Evolutionary conservation across 23 tunicate genomes (phyloP).

Genomic region (Aplidium turbinatum): DNA sequence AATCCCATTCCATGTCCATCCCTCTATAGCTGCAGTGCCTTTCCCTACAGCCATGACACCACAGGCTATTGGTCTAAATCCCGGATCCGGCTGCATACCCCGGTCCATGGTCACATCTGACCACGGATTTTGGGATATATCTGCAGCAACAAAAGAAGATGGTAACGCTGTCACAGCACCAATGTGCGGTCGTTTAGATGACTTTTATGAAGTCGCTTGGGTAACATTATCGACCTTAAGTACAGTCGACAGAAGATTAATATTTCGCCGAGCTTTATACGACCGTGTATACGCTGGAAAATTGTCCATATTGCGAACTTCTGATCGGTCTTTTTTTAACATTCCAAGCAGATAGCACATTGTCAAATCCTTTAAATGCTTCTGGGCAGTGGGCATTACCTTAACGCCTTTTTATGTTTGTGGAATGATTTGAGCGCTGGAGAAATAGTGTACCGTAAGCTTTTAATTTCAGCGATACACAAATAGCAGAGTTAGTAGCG

Average conservation of each 20-base stretch:
- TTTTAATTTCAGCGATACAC: too few species aligned
- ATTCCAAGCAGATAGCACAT: constrained; percentile 48
- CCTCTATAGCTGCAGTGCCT: not conserved
- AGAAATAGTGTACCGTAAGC: too few species aligned
- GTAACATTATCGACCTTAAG: constrained; percentile 1
- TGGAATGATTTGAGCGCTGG: too few species aligned
- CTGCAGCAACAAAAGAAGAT: constrained; percentile 6
- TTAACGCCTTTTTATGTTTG: too few species aligned
- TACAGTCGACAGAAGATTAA: not conserved
- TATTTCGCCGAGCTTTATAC: constrained; percentile 27
- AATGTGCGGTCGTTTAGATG: constrained; percentile 51
- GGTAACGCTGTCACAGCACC: constrained; percentile 47
- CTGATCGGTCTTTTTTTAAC: constrained; percentile 45
- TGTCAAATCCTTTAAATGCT: too few species aligned
- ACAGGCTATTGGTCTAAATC: too few species aligned
- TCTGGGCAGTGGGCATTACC: too few species aligned
- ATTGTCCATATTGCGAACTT: constrained; percentile 30
- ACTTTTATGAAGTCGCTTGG: constrained; percentile 4
- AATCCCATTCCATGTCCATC: constrained; percentile 41
- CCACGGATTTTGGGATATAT: constrained; percentile 54
- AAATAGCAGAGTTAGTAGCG: too few species aligned
- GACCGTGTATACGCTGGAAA: constrained; percentile 33
- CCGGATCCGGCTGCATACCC: not conserved
- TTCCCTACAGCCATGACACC: not conserved
- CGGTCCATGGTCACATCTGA: not conserved